These are phyloP conservation scores for Coracias cyanogaster DNA, from an alignment of 2,797 vertebrate species.

Conservation along the genomic window DNA sequence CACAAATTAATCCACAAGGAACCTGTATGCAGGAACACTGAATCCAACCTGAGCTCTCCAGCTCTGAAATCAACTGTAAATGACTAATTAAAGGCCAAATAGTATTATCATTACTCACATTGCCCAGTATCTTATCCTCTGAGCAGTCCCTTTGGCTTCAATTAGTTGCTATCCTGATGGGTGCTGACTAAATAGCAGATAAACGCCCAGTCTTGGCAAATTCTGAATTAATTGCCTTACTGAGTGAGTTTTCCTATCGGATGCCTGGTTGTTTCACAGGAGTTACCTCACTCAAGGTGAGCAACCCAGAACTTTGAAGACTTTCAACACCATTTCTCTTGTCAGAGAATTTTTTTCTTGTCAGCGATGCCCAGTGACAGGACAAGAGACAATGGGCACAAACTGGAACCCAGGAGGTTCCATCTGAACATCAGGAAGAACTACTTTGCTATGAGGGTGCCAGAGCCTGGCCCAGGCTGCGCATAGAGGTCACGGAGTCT, in stretches of 20 bases:
- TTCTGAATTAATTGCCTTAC: background rate
- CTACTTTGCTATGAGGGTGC: background rate
- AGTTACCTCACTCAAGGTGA: background rate
- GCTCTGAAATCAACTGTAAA: background rate
- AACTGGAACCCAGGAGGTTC: background rate
- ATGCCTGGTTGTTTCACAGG: background rate
- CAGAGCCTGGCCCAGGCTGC: background rate
- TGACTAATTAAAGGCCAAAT: slow-evolving; percentile 30
- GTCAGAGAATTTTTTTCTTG: background rate
- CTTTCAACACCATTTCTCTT: background rate
- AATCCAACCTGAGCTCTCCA: background rate
- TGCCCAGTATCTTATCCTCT: background rate
- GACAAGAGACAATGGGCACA: background rate
- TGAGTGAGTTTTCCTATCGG: background rate
- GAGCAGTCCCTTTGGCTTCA: slow-evolving; percentile 49
- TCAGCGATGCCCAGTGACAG: background rate
- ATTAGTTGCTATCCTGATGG: slow-evolving; percentile 40
- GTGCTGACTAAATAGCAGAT: background rate
- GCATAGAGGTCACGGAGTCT: background rate
- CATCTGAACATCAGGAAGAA: background rate
- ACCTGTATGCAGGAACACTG: background rate
- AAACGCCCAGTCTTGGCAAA: background rate
- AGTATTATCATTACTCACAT: background rate
- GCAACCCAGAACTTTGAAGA: background rate
- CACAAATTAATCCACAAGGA: slow-evolving; percentile 54